Evolutionary conservation across 53 echinoderm and acorn worm species (phyloP), one percentile per base, ranked within the genome.

Genomic region (Hippasteria phrygiana): DNA sequence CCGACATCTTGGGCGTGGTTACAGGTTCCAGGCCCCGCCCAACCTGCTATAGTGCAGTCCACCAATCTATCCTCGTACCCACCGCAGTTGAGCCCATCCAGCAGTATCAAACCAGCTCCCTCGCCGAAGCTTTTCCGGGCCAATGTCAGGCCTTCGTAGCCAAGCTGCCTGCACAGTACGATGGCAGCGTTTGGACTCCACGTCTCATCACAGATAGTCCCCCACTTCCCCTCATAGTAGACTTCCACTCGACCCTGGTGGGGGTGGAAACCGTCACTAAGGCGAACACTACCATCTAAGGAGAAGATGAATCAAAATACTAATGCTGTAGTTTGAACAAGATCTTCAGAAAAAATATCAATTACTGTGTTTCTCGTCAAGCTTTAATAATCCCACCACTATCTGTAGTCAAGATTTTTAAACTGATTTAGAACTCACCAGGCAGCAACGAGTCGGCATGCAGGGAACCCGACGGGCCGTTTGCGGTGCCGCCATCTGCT

Each of bases 161-260:
- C 94, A 4, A 94, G 84, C 62, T 94, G 94, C 26, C 74, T 78
- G 34, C 94, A 94, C 28, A 89, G 34, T 4, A 94, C 94, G 5
- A 59, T 76, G 42, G 78, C 89, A 5, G 83, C 78, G 13, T 31
- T 70, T 4, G 45, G n/a, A 27, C 17, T 70, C 76, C 77, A 91
- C 3, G 1, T n/a, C 33, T 66, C 71, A 33, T 73, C 91, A 33
- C 94, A 94, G n/a, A 91, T 64, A 24, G 94, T 94, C 13, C 91
- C 91, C 94, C 94, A 94, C 5, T 39, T 5, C 42, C 13, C 50
- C 13, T 45, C 45, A n/a, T 69, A 31, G 75, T 74, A 87, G 55
- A 87, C 43, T 46, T 87, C 88, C 5, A 87, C 75, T 1, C 88
- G 55, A 8, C 88, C 88, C 62, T 87, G 47, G 34, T 87, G 31